Evolutionary conservation across 2,113 vertebrate species (phyloP).

Genomic region (Macquaria ambigua): DNA sequence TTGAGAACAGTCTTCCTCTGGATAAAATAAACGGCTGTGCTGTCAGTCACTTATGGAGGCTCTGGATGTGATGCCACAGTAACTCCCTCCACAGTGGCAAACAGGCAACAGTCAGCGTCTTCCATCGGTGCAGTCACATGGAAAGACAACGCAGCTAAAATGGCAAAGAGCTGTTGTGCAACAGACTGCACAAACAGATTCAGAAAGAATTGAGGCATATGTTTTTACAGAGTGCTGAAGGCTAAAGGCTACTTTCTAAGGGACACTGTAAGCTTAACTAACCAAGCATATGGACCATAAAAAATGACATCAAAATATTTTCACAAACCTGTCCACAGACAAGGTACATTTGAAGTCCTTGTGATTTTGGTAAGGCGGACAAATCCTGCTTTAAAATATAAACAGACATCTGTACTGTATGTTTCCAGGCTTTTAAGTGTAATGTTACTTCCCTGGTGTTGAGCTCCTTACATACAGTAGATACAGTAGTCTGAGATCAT

Average conservation of each 20-base stretch:
- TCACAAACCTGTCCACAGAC: neutral
- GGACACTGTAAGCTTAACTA: neutral
- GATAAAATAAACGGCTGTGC: neutral
- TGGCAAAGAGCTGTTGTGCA: conserved; percentile 2
- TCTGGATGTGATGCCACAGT: neutral
- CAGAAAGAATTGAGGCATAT: neutral
- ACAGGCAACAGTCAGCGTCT: conserved; percentile 17
- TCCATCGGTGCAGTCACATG: conserved; percentile 16
- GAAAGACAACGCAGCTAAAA: conserved; percentile 3
- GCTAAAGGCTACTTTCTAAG: neutral
- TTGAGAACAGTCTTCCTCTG: neutral
- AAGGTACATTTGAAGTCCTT: neutral
- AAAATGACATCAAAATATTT: neutral
- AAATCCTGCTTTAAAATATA: neutral
- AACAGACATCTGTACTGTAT: neutral
- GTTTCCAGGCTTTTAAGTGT: neutral
- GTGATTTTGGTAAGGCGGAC: neutral
- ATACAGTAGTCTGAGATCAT: neutral
- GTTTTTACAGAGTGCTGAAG: neutral
- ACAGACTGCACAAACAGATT: neutral
- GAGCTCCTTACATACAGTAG: no score
- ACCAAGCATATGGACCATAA: neutral
- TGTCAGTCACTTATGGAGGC: neutral
- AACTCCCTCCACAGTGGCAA: neutral
- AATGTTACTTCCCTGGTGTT: neutral